Conservation (phyloP, 2,797 vertebrate genomes). For the Chromobotia macracanthus region DNA sequence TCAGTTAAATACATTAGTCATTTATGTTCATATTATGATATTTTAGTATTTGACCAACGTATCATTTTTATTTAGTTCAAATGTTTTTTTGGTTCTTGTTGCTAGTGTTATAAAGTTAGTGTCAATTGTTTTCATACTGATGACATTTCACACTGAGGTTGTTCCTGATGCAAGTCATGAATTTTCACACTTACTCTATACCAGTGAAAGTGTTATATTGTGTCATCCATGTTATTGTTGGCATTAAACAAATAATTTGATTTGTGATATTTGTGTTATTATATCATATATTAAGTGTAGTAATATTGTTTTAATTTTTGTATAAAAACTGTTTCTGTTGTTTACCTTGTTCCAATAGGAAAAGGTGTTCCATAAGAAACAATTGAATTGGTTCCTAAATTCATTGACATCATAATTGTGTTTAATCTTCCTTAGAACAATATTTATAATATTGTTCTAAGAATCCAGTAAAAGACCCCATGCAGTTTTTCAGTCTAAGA, state of each 20-base stretch:
- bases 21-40: constrained; percentile 1
- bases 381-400: background rate
- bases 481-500: no score
- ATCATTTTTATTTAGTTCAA: constrained; percentile 24
- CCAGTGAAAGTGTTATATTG: constrained; percentile 66
- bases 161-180: constrained; percentile 22
- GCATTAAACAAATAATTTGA: constrained; percentile 52
- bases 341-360: background rate
- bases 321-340: constrained; percentile 43
- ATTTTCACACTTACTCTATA: constrained; percentile 47
- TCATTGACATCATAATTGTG: background rate
- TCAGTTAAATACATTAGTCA: background rate
- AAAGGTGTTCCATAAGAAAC: no score
- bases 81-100: no score
- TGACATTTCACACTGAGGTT: constrained; percentile 27
- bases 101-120: constrained; percentile 18
- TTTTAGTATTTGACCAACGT: constrained; percentile 18
- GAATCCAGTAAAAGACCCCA: background rate
- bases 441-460: background rate
- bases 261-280: constrained; percentile 77
- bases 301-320: constrained; percentile 70
- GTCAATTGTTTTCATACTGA: background rate
- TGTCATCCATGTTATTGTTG: constrained; percentile 51
- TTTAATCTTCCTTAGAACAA: background rate
- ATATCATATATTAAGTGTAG: constrained; percentile 71